phyloP scores from a whole-genome alignment of 2,888 invertebrate species.

The Apotomis turbidana region DNA sequence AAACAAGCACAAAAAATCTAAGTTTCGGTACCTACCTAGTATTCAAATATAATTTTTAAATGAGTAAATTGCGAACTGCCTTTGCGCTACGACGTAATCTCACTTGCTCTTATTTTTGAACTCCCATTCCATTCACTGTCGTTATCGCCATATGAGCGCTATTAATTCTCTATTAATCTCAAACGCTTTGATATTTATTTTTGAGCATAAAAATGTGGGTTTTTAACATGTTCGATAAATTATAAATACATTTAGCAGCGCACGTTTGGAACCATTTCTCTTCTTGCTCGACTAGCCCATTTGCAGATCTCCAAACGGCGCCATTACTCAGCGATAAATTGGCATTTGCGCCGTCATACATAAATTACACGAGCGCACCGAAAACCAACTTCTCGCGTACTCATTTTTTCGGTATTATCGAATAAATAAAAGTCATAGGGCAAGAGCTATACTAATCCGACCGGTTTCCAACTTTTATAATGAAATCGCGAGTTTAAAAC shows the following conservation, averaged over 20 bases:
- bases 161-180: constrained; percentile 25
- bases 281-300: constrained; percentile 81
- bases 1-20: too few relatives aligned
- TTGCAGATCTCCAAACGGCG: constrained; percentile 82
- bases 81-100: background rate
- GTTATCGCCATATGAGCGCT: constrained; percentile 23
- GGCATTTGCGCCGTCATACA: constrained; percentile 83
- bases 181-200: constrained; percentile 30
- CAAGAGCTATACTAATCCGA: constrained; percentile 1
- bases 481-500: background rate
- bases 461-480: background rate
- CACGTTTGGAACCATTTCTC: constrained; percentile 80
- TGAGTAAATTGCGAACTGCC: too few relatives aligned
- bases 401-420: constrained; percentile 68
- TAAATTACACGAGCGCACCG: constrained; percentile 78
- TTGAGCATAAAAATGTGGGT: constrained; percentile 68
- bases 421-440: constrained; percentile 46
- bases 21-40: too few relatives aligned
- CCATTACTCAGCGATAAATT: constrained; percentile 84
- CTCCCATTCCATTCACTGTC: constrained; percentile 13
- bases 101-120: constrained; percentile 4
- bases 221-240: constrained; percentile 78
- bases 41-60: too few relatives aligned
- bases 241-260: constrained; percentile 81
- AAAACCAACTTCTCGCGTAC: constrained; percentile 74